Evolutionary conservation across 2,113 vertebrate species (phyloP), one percentile per base, ranked within the genome.

Genomic region (Tachycineta bicolor): DNA sequence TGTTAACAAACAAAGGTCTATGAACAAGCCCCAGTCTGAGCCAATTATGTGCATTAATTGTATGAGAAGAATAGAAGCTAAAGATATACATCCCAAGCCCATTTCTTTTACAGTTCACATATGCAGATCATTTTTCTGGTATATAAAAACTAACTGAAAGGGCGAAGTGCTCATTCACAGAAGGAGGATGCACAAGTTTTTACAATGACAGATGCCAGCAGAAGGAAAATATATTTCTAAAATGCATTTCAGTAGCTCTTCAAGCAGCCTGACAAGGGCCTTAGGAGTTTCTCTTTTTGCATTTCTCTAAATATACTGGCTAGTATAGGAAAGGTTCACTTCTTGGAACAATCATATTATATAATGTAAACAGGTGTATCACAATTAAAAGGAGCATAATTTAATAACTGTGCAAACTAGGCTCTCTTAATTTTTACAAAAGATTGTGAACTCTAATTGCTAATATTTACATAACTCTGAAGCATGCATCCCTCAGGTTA

Each of bases 101-200:
- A 26, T 90, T 89, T 60, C 41, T 89, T 95, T 33, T 56, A 67
- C 76, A 58, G 76, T 81, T 91, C 74, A 41, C 53, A 62, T 79
- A 53, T 55, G 73, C 80, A 92, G 86, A 89, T 76, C 2, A 8
- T 88, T 94, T 86, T 78, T 89, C 69, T 75, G 68, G 37, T n/a
- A 8, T 53, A 58, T 75, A 60, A 78, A 88, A 94, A 63, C 76
- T 70, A 90, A 94, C 41, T 63, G 80, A 93, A 94, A 94, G 92
- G 80, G 86, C 56, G 60, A 90, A 93, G 83, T 59, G 34, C 34
- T 96, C 52, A 52, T 55, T 94, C 52, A 63, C 68, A 87, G 88
- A 73, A 89, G 70, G 62, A 93, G 26, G n/a, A 64, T 60, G 60
- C 52, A 78, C n/a, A 58, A 75, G 73, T 34, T 52, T 76, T 93